Base-by-base conservation (phyloP, 2,888 invertebrate species). In the Charanyca ferruginea region DNA sequence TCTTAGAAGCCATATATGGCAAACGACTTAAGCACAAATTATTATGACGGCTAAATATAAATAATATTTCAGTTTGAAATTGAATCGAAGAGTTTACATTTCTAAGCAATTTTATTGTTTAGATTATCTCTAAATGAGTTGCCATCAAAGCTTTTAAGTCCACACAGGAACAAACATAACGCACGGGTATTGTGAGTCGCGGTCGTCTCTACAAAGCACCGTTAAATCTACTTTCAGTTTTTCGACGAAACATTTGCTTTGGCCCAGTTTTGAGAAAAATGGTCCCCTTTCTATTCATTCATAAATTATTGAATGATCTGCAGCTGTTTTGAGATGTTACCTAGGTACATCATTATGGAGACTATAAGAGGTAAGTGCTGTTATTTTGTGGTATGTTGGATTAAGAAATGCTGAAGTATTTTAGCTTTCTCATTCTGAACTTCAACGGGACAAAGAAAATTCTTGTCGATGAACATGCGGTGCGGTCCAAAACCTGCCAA, bases 201-300 rank as follows among this genome's bases (percentile, higher is more conserved):
- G 83, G 79, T 75, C 76, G 86, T 86, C 81, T 81, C 83, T 78
- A 79, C 72, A 77, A 66, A 79, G 80, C 74, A 87, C 90, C 89
- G 90, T 90, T 90, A 90, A 84, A 87, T 86, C 83, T 81, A 89
- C 87, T 85, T 84, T 85, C 84, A 85, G 83, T 86, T 85, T 83
- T 84, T 85, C 81, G 77, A 83, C 83, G 86, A 86, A 84, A 85
- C 86, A 86, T 89, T 90, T 87, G 76, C 79, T 85, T 83, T 89
- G 88, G 76, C 86, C 89, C 81, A 89, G 86, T 89, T 89, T 84
- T 60, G 63, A 80, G 77, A 80, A 79, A 79, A 69, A 58, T 61
- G 62, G 55, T 78, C 77, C 70, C 74, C 64, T 79, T 73, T 79
- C 73, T 76, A 68, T 79, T 79, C 79, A 59, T 74, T 83, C 66